These are phyloP conservation scores for Colius striatus DNA, from an alignment of 2,113 vertebrate species.

Conservation along the genomic window DNA sequence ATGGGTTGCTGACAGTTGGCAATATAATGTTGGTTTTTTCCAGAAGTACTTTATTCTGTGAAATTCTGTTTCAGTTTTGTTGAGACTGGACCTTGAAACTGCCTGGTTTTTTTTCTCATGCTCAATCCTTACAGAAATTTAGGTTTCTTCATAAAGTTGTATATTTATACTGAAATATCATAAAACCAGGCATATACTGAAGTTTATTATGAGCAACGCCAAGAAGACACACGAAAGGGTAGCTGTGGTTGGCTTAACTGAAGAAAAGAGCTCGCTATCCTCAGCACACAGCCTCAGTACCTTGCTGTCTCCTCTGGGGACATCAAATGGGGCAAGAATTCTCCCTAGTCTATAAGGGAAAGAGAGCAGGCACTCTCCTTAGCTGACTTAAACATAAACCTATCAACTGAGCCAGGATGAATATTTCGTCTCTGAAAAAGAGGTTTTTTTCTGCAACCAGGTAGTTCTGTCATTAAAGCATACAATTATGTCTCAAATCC, in stretches of 20 bases:
- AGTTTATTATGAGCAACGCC: background rate
- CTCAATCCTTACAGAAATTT: background rate
- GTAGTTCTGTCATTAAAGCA: background rate
- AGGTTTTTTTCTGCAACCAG: background rate
- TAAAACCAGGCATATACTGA: background rate
- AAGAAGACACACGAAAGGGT: background rate
- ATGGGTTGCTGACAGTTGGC: background rate
- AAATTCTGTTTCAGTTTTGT: background rate
- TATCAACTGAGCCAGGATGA: background rate
- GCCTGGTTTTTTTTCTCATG: background rate
- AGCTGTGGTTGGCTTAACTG: background rate
- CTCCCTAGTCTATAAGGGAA: background rate
- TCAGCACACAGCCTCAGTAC: background rate
- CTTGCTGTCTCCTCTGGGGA: background rate
- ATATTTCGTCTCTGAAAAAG: background rate
- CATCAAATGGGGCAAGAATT: background rate
- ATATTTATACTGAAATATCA: background rate
- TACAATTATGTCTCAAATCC: background rate
- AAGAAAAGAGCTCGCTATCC: background rate
- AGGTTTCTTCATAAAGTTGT: background rate
- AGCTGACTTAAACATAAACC: background rate
- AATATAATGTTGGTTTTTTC: background rate
- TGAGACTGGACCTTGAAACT: background rate
- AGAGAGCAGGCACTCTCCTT: background rate
- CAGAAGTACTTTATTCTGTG: background rate